Conservation (phyloP, 2,797 vertebrate species). For the Anguilla megastoma region DNA sequence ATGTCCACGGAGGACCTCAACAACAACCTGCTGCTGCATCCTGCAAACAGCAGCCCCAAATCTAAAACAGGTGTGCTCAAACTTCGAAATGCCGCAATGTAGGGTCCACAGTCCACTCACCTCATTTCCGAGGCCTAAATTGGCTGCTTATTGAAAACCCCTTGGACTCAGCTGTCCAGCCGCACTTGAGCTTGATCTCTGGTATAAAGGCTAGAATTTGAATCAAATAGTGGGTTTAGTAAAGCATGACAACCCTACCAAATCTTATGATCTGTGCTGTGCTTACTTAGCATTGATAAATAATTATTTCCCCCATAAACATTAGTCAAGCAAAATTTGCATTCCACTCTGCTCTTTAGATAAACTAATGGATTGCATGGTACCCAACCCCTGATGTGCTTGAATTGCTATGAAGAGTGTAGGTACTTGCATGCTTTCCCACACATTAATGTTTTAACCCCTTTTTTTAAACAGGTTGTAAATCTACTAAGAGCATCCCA, state of each 20-base stretch:
- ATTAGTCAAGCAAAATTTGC: too few relatives aligned
- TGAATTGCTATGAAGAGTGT: neutral
- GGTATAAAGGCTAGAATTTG: too few relatives aligned
- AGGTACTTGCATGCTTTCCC: too few relatives aligned
- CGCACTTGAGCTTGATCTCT: neutral
- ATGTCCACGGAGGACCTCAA: neutral
- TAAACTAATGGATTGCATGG: neutral
- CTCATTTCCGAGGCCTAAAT: neutral
- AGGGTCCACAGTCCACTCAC: neutral
- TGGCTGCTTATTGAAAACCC: neutral
- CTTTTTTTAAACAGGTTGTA: constrained; percentile 18
- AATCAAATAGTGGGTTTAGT: too few relatives aligned
- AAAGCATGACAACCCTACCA: too few relatives aligned
- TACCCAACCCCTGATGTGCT: neutral
- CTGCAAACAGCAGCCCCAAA: neutral
- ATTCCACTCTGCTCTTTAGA: neutral
- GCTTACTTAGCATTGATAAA: too few relatives aligned
- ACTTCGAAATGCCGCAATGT: neutral
- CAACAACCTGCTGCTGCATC: neutral
- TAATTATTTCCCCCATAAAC: too few relatives aligned
- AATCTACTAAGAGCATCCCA: constrained; percentile 53
- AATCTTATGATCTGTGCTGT: too few relatives aligned
- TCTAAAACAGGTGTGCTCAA: constrained; percentile 37
- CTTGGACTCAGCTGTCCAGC: too few relatives aligned
- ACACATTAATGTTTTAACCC: neutral